Evolutionary conservation across 1,140 invertebrate genomes (phyloP), one percentile per base, ranked within the genome.

Genomic region (Macrosteles quadrilineatus): DNA sequence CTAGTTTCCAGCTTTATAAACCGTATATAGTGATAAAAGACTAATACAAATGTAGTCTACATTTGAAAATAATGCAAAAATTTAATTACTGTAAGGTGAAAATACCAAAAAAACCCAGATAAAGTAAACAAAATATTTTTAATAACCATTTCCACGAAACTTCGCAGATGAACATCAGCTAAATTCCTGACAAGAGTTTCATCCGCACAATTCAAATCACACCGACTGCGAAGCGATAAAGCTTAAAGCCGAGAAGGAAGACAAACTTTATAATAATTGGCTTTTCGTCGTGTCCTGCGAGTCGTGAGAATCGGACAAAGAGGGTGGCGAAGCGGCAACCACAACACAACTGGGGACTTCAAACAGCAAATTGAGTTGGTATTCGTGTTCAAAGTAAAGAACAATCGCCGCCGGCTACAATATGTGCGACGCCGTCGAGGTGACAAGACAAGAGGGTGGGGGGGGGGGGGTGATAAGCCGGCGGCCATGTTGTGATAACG

Each of bases 401-500:
- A 59, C 55, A 59, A 59, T 25, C 55, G 55, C 55, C 25, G 47
- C 21, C 55, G 55, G 55, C 21, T 6, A 59, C 55, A 59, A 59
- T 59, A 29, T 59, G 25, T 59, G 55, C 25, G 55, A 27, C 14
- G 21, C 6, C 3, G 17, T 4, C n/a, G 21, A 6, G 3, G n/a
- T 6, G 55, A 50, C 47, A 23, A 6, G 47, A 6, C 3, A 4
- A 19, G 47, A n/a, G 47, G 47, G 3, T 4, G 17, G 55, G 23
- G 55, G 2, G 55, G 55, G 47, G 47, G n/a, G 14, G 55, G 55
- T 59, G 55, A 59, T 59, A 59, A 59, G 55, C 55, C 55, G 23
- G 55, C 55, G 55, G 55, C 55, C 55, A 50, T 29, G 55, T 29
- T 59, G 55, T 59, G 55, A 59, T 59, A 59, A 59, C 47, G n/a